Conservation (phyloP, 1,140 invertebrate species). For the Maconellicoccus hirsutus region DNA sequence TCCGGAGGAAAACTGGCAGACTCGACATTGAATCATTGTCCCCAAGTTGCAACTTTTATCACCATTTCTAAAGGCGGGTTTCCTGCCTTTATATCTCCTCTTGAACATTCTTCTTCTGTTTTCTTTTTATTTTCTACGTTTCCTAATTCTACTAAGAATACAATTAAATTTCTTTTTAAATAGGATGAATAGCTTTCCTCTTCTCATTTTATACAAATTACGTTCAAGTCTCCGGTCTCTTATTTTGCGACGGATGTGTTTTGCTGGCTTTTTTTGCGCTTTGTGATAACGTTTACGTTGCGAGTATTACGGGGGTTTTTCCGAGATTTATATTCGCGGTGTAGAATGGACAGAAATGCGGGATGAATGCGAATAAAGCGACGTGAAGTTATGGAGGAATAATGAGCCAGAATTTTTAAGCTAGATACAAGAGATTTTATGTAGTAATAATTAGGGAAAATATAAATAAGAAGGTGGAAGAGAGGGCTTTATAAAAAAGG, state of each 20-base stretch:
- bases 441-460: too few relatives aligned
- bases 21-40: constrained; percentile 22
- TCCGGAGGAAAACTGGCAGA: constrained; percentile 16
- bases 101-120: constrained; percentile 21
- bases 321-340: too few relatives aligned
- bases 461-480: too few relatives aligned
- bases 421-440: too few relatives aligned
- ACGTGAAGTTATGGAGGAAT: too few relatives aligned
- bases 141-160: constrained; percentile 19
- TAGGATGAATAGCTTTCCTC: constrained; percentile 21
- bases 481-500: too few relatives aligned
- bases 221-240: not conserved
- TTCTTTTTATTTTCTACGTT: constrained; percentile 20
- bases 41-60: constrained; percentile 21
- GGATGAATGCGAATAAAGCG: too few relatives aligned
- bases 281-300: not conserved
- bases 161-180: constrained; percentile 23
- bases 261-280: not conserved
- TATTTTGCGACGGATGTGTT: not conserved
- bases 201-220: constrained; percentile 23
- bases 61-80: constrained; percentile 22
- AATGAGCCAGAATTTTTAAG: too few relatives aligned
- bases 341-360: too few relatives aligned
- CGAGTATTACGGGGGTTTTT: too few relatives aligned
- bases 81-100: constrained; percentile 20